Conservation (phyloP, 2,113 vertebrate species). For the Sterrhoptilus dennistouni region DNA sequence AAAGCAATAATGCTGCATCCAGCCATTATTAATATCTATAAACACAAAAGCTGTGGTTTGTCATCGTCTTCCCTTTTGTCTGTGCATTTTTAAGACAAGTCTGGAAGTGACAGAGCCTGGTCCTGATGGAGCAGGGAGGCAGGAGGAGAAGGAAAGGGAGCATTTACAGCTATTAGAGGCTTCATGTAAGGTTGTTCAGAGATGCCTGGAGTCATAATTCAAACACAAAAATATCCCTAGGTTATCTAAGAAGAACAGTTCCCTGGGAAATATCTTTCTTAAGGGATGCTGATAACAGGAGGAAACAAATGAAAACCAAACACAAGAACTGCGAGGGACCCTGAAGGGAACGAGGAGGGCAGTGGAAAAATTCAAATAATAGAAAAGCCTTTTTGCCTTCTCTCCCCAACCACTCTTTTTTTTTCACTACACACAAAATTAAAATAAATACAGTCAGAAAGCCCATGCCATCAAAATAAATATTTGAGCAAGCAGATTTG, state of each 20-base stretch:
- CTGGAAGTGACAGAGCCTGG: neutral
- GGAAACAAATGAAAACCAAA: slow-evolving; percentile 57
- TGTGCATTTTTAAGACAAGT: neutral
- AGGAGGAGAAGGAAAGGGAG: neutral
- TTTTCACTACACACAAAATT: neutral
- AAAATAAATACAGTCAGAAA: slow-evolving; percentile 35
- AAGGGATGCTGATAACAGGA: neutral
- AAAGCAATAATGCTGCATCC: neutral
- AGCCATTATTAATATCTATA: neutral
- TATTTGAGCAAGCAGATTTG: slow-evolving; percentile 16
- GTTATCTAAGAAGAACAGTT: slow-evolving; percentile 17
- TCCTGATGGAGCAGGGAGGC: neutral
- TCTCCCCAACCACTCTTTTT: neutral
- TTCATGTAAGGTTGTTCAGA: neutral
- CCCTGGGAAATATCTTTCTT: neutral
- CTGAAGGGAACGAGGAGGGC: neutral
- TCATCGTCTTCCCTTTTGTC: neutral
- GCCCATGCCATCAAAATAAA: slow-evolving; percentile 17
- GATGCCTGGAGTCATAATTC: slow-evolving; percentile 7
- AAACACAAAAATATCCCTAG: slow-evolving; percentile 17
- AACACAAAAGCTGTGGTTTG: neutral
- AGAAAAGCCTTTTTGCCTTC: neutral
- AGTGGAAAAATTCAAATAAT: neutral
- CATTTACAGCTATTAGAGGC: slow-evolving; percentile 15
- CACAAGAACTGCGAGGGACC: neutral